Evolutionary conservation across 2,797 vertebrate species (phyloP).

Genomic region (Gambusia yucatana): DNA sequence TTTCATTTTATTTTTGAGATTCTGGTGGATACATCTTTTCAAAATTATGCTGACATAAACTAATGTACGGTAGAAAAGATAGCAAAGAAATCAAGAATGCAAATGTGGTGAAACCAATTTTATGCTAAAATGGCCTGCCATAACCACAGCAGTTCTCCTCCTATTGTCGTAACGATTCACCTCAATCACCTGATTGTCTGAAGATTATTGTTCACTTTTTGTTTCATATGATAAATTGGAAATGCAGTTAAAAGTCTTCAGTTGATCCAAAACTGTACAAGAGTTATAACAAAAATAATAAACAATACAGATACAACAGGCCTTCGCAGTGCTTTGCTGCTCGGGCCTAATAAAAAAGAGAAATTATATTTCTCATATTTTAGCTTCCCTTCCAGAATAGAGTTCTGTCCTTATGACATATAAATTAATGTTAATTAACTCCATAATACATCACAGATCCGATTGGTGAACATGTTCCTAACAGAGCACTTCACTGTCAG

Average conservation of each 20-base stretch:
- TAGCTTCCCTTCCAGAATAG: background rate
- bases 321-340: no score
- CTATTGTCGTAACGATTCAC: background rate
- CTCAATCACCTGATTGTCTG: background rate
- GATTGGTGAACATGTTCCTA: no score
- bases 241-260: no score
- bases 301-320: no score
- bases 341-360: no score
- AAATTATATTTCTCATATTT: background rate
- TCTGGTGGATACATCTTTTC: background rate
- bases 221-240: background rate
- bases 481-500: no score
- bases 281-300: background rate
- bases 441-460: background rate
- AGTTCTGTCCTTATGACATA: background rate
- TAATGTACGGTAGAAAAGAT: background rate
- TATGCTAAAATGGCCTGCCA: no score
- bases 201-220: background rate
- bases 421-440: background rate
- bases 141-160: background rate
- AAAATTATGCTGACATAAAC: background rate
- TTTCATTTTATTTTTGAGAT: constrained; percentile 3
- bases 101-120: background rate
- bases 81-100: background rate
- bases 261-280: no score